These are phyloP conservation scores for Caenorhabditis sp. DNA, from an alignment of 2,888 invertebrate species.

Conservation along the genomic window DNA sequence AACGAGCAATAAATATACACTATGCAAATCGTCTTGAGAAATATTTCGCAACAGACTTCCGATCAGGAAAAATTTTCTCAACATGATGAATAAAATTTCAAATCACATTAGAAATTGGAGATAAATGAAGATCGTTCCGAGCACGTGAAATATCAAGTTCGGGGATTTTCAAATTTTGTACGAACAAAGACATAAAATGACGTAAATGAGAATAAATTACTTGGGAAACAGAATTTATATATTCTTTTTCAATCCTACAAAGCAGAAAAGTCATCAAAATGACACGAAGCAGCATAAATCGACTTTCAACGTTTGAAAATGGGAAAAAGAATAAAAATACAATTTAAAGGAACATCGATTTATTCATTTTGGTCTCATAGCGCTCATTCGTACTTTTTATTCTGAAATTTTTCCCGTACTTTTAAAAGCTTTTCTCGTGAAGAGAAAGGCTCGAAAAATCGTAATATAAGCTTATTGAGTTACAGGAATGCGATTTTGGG, in stretches of 20 bases:
- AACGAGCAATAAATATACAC: neutral
- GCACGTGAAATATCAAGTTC: too few relatives aligned
- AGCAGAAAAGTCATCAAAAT: neutral
- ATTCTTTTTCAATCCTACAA: too few relatives aligned
- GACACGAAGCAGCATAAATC: slow-evolving; percentile 5
- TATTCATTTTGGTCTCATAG: slow-evolving; percentile 22
- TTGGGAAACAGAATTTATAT: too few relatives aligned
- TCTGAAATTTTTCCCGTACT: neutral
- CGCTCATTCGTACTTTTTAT: slow-evolving; percentile 24
- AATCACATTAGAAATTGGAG: too few relatives aligned
- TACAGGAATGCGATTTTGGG: slow-evolving; percentile 28
- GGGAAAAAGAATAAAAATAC: slow-evolving; percentile 7
- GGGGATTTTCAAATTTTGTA: too few relatives aligned
- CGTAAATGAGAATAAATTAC: too few relatives aligned
- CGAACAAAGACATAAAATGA: too few relatives aligned
- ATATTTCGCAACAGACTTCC: neutral
- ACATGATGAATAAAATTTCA: too few relatives aligned
- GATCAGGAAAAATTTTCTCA: neutral
- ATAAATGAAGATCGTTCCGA: too few relatives aligned
- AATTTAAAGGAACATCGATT: slow-evolving; percentile 30
- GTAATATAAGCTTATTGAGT: neutral
- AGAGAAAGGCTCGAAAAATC: neutral
- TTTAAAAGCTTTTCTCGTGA: slow-evolving; percentile 8
- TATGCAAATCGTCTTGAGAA: neutral
- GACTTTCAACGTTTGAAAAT: slow-evolving; percentile 4